phyloP scores from a whole-genome alignment of 2,113 vertebrate species.

The Atractosteus spatula region DNA sequence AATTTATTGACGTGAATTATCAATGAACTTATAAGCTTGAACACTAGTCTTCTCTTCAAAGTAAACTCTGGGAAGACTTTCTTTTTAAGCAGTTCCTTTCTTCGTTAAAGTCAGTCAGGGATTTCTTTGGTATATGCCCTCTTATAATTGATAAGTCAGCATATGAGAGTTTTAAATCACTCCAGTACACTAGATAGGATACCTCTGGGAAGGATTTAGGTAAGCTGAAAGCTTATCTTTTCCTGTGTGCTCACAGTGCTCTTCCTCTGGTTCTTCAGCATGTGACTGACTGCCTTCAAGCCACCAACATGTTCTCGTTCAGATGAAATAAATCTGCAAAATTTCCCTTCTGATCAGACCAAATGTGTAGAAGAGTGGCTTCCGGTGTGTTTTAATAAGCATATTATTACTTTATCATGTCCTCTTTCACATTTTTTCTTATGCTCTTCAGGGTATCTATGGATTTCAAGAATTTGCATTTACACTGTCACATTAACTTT shows the following conservation, averaged over 20 bases:
- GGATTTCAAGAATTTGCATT: no score
- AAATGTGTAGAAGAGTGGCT: background rate
- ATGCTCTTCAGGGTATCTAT: no score
- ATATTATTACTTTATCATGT: no score
- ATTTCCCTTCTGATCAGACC: background rate
- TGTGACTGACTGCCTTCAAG: background rate
- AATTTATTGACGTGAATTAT: background rate
- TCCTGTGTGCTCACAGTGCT: background rate
- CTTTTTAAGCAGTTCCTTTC: slow-evolving; percentile 1
- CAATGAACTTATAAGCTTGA: background rate
- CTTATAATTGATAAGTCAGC: slow-evolving; percentile 13
- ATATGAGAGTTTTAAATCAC: slow-evolving; percentile 11
- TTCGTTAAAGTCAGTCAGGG: background rate
- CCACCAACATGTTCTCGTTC: background rate
- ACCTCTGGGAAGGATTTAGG: slow-evolving; percentile 10
- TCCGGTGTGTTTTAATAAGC: no score
- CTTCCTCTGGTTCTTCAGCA: background rate
- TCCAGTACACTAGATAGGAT: slow-evolving; percentile 7
- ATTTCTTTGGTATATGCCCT: slow-evolving; percentile 11
- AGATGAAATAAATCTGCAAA: background rate
- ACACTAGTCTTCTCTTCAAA: background rate
- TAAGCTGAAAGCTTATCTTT: slow-evolving; percentile 11
- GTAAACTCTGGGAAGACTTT: slow-evolving; percentile 1
- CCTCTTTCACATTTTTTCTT: no score
- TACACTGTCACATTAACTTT: no score